Evolutionary conservation across 2,888 invertebrate genomes (phyloP).

Genomic region (Pherbina coryleti): DNA sequence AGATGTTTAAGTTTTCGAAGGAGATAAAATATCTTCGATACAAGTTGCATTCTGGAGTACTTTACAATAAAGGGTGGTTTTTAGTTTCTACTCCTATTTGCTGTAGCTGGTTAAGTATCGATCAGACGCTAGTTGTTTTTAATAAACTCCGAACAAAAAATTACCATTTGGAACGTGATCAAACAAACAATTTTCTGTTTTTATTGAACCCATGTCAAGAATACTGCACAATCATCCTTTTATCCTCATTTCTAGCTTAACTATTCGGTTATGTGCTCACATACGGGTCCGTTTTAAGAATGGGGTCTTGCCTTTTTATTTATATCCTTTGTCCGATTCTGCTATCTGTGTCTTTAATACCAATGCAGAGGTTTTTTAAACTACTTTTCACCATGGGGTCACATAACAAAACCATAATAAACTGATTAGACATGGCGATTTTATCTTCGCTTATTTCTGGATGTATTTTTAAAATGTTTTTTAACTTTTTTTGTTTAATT

Average conservation of each 20-base stretch:
- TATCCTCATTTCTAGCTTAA: background rate
- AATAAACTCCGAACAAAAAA: background rate
- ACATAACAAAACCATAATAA: conserved; percentile 46
- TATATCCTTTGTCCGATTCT: conserved; percentile 36
- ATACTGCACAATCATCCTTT: conserved; percentile 31
- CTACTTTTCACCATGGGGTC: conserved; percentile 48
- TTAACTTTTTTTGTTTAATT: conserved; percentile 13
- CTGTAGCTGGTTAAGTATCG: too few species aligned
- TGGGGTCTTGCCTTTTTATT: conserved; percentile 50
- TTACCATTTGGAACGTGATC: conserved; percentile 39
- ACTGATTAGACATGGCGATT: conserved; percentile 51
- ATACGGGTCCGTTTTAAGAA: conserved; percentile 37
- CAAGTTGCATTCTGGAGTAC: background rate
- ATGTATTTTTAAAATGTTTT: conserved; percentile 29
- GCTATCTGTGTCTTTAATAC: conserved; percentile 3
- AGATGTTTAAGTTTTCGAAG: background rate
- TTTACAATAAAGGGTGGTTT: background rate
- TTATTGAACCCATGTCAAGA: conserved; percentile 32
- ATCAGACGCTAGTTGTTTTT: background rate
- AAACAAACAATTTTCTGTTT: conserved; percentile 14
- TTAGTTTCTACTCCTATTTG: background rate
- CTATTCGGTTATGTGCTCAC: conserved; percentile 17
- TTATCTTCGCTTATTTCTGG: conserved; percentile 44
- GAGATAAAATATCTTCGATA: background rate
- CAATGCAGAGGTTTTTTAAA: background rate